A percentile compares a stretch with the other conserved stretches of the same genome.
Conservation (phyloP, 2,888 invertebrate species). For the Euzophera pinguis region DNA sequence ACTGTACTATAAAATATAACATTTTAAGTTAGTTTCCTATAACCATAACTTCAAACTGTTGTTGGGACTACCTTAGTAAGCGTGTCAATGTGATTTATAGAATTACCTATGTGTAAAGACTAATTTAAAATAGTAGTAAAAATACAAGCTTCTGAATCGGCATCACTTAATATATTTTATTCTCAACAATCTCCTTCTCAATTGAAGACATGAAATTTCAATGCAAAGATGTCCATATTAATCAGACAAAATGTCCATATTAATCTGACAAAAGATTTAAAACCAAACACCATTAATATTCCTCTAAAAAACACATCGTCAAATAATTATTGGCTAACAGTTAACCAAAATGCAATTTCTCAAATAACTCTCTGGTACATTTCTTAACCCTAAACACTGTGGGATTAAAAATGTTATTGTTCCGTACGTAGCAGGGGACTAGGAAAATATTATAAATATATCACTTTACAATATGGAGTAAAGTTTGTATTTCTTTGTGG, state of each 20-base stretch:
- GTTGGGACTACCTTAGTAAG: too few species aligned
- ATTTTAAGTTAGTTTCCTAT: too few species aligned
- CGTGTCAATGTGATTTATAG: too few species aligned
- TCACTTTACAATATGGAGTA: constrained; percentile 67
- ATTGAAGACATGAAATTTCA: too few species aligned
- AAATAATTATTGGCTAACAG: constrained; percentile 42
- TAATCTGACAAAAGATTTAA: neutral
- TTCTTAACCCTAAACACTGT: constrained; percentile 37
- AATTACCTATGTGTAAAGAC: too few species aligned
- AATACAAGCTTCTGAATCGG: too few species aligned
- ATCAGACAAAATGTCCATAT: neutral
- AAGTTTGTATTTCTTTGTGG: constrained; percentile 72
- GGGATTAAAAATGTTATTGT: constrained; percentile 57
- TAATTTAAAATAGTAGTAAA: too few species aligned
- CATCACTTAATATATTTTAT: too few species aligned
- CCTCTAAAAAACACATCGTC: constrained; percentile 26
- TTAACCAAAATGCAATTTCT: constrained; percentile 70
- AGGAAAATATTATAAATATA: constrained; percentile 74
- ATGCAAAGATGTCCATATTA: neutral
- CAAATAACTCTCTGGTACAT: constrained; percentile 46
- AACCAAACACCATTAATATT: constrained; percentile 49
- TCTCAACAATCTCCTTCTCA: too few species aligned
- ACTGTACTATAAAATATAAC: too few species aligned
- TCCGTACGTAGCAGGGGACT: constrained; percentile 50
- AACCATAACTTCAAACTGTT: too few species aligned